These are phyloP conservation scores for Drosophila pectinifera DNA, from an alignment of 1,140 invertebrate species.

Conservation along the genomic window DNA sequence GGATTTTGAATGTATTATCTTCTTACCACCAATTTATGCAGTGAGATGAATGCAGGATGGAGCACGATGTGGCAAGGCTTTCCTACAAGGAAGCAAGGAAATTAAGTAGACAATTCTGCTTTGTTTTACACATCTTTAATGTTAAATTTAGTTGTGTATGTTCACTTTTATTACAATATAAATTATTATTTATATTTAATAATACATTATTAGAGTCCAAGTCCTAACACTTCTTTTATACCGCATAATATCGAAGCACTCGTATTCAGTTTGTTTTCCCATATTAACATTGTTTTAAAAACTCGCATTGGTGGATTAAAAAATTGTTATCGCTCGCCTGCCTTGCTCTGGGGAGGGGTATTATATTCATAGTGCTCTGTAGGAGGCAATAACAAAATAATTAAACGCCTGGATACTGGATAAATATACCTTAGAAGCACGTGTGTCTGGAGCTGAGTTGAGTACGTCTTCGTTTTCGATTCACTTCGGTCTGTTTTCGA, in stretches of 20 bases:
- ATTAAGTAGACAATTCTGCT: no score
- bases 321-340: slow-evolving; percentile 51
- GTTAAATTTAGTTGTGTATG: slow-evolving; percentile 67
- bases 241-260: slow-evolving; percentile 79
- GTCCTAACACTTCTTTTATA: slow-evolving; percentile 73
- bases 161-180: slow-evolving; percentile 80
- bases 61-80: no score
- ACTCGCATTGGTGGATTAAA: slow-evolving; percentile 62
- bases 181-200: slow-evolving; percentile 82
- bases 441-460: slow-evolving; percentile 1
- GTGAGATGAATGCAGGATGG: no score
- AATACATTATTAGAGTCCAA: slow-evolving; percentile 77
- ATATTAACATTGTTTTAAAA: slow-evolving; percentile 51
- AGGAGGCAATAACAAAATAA: slow-evolving; percentile 59
- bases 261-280: slow-evolving; percentile 50
- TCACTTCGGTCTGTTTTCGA: no score
- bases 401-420: slow-evolving; percentile 40
- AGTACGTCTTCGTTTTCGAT: slow-evolving; percentile 20
- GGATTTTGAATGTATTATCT: no score
- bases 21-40: no score
- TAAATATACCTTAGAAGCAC: slow-evolving; percentile 59
- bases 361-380: slow-evolving; percentile 44
- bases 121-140: slow-evolving; percentile 61
- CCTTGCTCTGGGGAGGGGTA: neutral
- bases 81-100: neutral